Conservation (phyloP, 2,113 vertebrate genomes). For the Chaetops frenatus region DNA sequence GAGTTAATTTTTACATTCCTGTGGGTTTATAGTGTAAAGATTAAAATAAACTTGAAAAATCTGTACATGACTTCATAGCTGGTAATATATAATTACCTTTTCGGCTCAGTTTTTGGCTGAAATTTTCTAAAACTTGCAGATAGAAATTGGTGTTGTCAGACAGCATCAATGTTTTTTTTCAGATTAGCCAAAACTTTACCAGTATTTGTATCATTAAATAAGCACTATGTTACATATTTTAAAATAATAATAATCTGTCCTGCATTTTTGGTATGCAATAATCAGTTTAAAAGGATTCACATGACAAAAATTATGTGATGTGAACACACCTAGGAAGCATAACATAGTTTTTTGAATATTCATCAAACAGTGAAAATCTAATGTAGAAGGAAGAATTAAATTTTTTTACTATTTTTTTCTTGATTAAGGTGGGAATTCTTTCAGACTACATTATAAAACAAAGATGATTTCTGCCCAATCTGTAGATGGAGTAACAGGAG, state of each 20-base stretch:
- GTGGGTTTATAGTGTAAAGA: background rate
- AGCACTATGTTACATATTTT: background rate
- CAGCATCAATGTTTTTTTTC: background rate
- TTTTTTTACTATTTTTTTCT: background rate
- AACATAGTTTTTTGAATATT: background rate
- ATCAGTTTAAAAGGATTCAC: background rate
- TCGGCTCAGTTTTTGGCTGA: background rate
- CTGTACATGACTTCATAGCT: background rate
- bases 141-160: background rate
- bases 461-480: background rate
- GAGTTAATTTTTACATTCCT: background rate
- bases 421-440: background rate
- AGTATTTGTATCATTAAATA: background rate
- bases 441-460: background rate
- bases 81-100: background rate
- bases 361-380: background rate
- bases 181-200: background rate
- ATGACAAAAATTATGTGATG: background rate
- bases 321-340: background rate
- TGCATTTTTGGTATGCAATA: background rate
- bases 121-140: background rate
- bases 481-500: background rate
- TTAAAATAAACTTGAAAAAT: background rate
- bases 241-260: background rate
- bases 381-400: rapidly evolving